phyloP scores from a whole-genome alignment of 2,113 vertebrate genomes.

The Calypte anna region DNA sequence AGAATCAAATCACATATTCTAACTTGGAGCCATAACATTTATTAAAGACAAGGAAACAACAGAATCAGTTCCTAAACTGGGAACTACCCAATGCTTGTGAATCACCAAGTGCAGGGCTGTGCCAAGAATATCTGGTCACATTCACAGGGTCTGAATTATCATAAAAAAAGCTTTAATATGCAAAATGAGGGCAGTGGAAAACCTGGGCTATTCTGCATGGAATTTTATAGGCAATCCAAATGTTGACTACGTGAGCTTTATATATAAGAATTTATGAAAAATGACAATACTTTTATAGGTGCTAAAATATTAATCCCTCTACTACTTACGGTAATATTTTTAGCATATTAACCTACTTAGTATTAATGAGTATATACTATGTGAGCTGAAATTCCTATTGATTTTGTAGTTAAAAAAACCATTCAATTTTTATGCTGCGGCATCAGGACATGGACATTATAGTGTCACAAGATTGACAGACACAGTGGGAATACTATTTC shows the following conservation, averaged over 20 bases:
- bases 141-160: neutral
- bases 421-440: neutral
- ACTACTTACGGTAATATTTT: constrained; percentile 3
- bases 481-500: neutral
- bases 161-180: neutral
- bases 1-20: neutral
- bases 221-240: neutral
- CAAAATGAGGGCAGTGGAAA: neutral
- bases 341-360: neutral
- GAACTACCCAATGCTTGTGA: neutral
- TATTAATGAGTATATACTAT: neutral
- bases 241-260: neutral
- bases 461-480: neutral
- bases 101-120: neutral
- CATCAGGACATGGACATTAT: neutral
- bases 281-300: neutral
- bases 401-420: neutral
- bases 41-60: neutral
- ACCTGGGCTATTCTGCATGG: neutral
- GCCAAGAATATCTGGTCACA: neutral
- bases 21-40: neutral
- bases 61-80: neutral
- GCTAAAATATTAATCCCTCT: neutral
- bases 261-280: neutral
- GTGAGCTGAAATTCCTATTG: neutral